phyloP scores from a whole-genome alignment of 2,113 vertebrate species.

The Leiothrix lutea region DNA sequence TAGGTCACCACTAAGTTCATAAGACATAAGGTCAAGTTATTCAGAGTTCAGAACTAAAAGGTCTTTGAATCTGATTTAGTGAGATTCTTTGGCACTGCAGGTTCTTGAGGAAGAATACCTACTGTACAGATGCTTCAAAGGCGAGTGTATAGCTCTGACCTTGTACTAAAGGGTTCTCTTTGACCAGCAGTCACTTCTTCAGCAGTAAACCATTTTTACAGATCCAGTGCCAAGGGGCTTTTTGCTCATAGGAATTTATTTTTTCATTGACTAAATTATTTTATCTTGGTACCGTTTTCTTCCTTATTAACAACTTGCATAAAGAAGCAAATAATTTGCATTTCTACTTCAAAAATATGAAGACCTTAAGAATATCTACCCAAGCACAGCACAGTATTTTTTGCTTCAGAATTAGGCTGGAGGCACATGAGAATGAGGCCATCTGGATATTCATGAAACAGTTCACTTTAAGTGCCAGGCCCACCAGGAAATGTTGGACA shows the following conservation, averaged over 20 bases:
- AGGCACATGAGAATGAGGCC: not conserved
- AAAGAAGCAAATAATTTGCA: not conserved
- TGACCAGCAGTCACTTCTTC: constrained; percentile 7
- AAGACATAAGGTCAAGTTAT: not conserved
- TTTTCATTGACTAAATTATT: not conserved
- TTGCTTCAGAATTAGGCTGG: not conserved
- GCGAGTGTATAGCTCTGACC: not conserved
- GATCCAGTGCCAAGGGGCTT: not conserved
- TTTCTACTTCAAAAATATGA: not conserved
- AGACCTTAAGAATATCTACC: not conserved
- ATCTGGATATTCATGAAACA: not conserved
- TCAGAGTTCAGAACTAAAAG: not conserved
- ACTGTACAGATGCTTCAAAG: not conserved
- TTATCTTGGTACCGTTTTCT: not conserved
- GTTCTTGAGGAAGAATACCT: not conserved
- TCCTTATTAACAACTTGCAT: not conserved
- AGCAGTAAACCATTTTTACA: not conserved
- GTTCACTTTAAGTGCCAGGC: not conserved
- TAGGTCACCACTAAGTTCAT: not conserved
- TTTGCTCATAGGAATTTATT: not conserved
- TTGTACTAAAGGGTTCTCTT: not conserved
- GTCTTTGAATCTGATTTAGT: not conserved
- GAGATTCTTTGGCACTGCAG: not conserved
- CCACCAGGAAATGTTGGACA: not conserved
- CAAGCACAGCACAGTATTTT: not conserved